Evolutionary conservation across 2,888 invertebrate species (phyloP).

Genomic region (Amblyjoppa proteus): DNA sequence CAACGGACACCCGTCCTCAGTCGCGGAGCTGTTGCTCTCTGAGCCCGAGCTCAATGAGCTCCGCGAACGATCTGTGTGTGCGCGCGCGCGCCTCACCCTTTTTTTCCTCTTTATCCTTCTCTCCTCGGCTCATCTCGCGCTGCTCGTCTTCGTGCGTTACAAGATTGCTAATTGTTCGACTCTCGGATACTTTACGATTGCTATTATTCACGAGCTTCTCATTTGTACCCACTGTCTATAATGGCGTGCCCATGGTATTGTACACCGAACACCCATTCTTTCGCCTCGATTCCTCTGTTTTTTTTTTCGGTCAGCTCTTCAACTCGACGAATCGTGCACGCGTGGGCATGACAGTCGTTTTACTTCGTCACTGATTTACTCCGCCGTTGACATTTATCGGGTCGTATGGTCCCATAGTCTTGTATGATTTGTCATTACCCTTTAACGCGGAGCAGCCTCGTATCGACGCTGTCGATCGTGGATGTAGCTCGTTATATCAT

Average conservation of each 20-base stretch:
- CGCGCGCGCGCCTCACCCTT: neutral
- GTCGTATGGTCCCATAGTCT: constrained; percentile 9
- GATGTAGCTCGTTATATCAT: neutral
- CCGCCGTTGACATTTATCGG: constrained; percentile 49
- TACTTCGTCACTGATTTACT: constrained; percentile 44
- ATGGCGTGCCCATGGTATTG: neutral
- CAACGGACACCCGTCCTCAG: constrained; percentile 56
- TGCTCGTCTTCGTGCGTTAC: constrained; percentile 75
- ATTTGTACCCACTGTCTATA: constrained; percentile 13
- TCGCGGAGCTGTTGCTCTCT: constrained; percentile 12
- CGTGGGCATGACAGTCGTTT: constrained; percentile 17
- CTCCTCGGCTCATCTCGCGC: constrained; percentile 41
- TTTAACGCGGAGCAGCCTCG: neutral
- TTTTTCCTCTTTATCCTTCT: neutral
- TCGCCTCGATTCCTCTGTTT: neutral
- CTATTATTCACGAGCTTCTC: constrained; percentile 75
- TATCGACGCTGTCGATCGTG: constrained; percentile 17
- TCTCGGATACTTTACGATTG: constrained; percentile 80
- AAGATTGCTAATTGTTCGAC: constrained; percentile 81
- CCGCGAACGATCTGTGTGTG: neutral
- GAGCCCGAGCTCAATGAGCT: constrained; percentile 23
- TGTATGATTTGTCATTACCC: constrained; percentile 12
- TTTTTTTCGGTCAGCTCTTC: neutral
- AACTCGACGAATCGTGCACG: constrained; percentile 24
- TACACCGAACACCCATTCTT: constrained; percentile 24